These are phyloP conservation scores for Hemitrygon akajei DNA, from an alignment of 2,797 vertebrate genomes.

Conservation along the genomic window DNA sequence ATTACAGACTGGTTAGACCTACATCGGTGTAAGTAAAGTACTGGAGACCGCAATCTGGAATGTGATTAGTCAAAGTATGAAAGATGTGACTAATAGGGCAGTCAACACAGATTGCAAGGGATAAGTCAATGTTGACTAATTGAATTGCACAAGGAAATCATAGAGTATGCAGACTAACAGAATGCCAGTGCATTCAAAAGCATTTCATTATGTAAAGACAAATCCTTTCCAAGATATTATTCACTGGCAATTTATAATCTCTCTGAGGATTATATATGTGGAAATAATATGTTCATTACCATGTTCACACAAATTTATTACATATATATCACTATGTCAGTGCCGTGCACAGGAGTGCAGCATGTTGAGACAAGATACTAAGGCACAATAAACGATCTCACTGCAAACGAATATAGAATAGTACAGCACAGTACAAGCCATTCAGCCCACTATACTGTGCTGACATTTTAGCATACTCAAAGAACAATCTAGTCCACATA, in stretches of 20 bases:
- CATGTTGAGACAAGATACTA: not conserved
- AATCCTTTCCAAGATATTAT: not conserved
- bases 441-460: too few species aligned
- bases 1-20: not conserved
- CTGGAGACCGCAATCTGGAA: not conserved
- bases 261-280: not conserved
- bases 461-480: too few species aligned
- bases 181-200: not conserved
- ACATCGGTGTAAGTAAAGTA: not conserved
- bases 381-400: not conserved
- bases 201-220: not conserved
- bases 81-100: constrained; percentile 9
- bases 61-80: not conserved
- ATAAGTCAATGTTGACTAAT: not conserved
- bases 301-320: not conserved
- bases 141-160: not conserved
- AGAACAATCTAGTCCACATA: too few species aligned
- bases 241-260: not conserved
- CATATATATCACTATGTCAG: not conserved
- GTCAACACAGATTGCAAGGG: constrained; percentile 21
- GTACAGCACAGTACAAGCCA: too few species aligned
- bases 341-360: not conserved
- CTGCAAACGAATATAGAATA: too few species aligned
- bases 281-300: not conserved
- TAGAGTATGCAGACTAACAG: not conserved